These are phyloP conservation scores for Apamea monoglypha DNA, from an alignment of 2,888 invertebrate genomes.

Conservation along the genomic window DNA sequence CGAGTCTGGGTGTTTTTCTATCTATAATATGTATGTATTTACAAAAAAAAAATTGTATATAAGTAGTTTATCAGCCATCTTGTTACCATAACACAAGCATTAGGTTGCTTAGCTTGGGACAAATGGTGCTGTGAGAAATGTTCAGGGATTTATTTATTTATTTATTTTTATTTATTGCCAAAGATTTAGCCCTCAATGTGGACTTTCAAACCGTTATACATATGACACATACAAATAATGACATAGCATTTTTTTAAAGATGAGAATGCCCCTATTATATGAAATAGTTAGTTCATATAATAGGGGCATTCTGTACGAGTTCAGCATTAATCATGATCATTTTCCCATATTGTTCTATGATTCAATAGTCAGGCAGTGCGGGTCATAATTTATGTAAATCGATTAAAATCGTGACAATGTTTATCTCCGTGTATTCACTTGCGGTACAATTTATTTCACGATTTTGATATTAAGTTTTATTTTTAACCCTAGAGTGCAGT, in stretches of 20 bases:
- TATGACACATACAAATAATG: conserved; percentile 30
- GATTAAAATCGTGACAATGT: conserved; percentile 39
- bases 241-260: conserved; percentile 1
- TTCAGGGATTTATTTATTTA: no score
- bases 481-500: neutral
- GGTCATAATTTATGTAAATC: conserved; percentile 56
- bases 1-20: no score
- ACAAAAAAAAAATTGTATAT: no score
- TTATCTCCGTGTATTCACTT: conserved; percentile 20
- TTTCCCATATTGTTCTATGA: conserved; percentile 34
- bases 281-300: neutral
- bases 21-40: no score
- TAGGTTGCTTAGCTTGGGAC: no score
- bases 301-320: no score
- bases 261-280: no score
- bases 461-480: conserved; percentile 23
- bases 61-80: no score
- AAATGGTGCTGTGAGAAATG: no score
- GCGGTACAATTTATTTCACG: conserved; percentile 27
- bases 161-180: no score
- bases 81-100: no score
- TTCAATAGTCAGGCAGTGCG: conserved; percentile 38
- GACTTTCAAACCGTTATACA: neutral
- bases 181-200: neutral
- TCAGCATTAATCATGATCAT: conserved; percentile 15